These are phyloP conservation scores for Pterostichus niger DNA, from an alignment of 2,888 invertebrate genomes.

Conservation along the genomic window DNA sequence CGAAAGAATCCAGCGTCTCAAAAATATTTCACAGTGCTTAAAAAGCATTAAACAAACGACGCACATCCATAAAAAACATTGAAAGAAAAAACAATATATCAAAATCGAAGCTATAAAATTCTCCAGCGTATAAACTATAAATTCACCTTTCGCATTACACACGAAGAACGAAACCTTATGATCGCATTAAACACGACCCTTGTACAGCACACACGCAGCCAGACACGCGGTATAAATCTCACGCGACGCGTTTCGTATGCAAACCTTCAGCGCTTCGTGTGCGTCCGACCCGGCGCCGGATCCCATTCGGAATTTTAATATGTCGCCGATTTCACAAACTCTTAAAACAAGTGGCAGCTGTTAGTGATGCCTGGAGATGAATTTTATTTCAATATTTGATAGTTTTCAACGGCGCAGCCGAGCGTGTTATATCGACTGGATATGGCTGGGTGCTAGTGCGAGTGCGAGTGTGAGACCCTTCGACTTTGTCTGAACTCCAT, in stretches of 20 bases:
- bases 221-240: slow-evolving; percentile 58
- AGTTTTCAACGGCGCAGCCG: slow-evolving; percentile 75
- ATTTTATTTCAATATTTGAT: slow-evolving; percentile 79
- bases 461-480: slow-evolving; percentile 26
- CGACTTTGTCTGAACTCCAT: neutral
- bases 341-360: slow-evolving; percentile 78
- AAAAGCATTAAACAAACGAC: slow-evolving; percentile 15
- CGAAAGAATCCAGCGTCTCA: no score
- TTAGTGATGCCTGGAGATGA: slow-evolving; percentile 78
- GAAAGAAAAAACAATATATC: slow-evolving; percentile 45
- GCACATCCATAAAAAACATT: slow-evolving; percentile 18
- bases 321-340: slow-evolving; percentile 77
- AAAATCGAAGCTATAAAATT: slow-evolving; percentile 59
- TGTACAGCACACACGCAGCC: slow-evolving; percentile 57
- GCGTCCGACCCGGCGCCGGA: slow-evolving; percentile 36
- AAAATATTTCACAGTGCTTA: slow-evolving; percentile 14
- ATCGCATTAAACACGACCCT: slow-evolving; percentile 63
- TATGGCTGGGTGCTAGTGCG: slow-evolving; percentile 1
- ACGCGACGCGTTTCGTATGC: slow-evolving; percentile 58
- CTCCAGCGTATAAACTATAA: slow-evolving; percentile 43
- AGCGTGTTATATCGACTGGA: slow-evolving; percentile 70
- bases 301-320: slow-evolving; percentile 76
- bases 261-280: neutral
- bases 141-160: slow-evolving; percentile 53
- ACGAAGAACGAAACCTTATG: slow-evolving; percentile 59